These are phyloP conservation scores for Crossocerus cetratus DNA, from an alignment of 2,888 invertebrate species.

Conservation along the genomic window DNA sequence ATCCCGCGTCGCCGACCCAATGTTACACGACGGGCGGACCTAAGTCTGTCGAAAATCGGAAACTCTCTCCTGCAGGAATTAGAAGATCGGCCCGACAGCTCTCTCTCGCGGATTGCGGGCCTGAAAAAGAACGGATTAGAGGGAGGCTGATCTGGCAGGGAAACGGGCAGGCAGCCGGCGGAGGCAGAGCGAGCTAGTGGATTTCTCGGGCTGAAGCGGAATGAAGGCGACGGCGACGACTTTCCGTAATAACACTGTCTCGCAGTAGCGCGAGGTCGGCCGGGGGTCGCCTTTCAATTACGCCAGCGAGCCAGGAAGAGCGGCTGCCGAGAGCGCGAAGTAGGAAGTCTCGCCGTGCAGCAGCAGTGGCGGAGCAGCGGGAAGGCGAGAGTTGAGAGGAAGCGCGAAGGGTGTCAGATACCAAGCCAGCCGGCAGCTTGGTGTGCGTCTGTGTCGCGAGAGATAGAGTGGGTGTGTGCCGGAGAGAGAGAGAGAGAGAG, in stretches of 20 bases:
- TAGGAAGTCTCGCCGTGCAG: neutral
- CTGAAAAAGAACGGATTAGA: too few relatives aligned
- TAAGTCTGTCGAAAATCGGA: neutral
- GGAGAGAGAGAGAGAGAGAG: slow-evolving; percentile 14
- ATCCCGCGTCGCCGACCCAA: slow-evolving; percentile 9
- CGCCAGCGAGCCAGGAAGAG: slow-evolving; percentile 45
- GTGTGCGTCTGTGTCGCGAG: neutral
- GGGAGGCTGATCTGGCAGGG: too few relatives aligned
- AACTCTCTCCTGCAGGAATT: neutral
- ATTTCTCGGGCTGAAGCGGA: slow-evolving; percentile 1
- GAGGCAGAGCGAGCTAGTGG: too few relatives aligned
- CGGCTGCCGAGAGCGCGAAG: slow-evolving; percentile 4
- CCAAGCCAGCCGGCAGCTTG: neutral
- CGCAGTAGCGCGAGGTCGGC: slow-evolving; percentile 20
- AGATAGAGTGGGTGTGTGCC: slow-evolving; percentile 11
- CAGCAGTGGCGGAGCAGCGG: neutral
- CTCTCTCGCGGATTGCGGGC: too few relatives aligned
- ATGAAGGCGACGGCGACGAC: slow-evolving; percentile 23
- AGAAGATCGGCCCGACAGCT: too few relatives aligned
- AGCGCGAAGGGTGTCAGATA: slow-evolving; percentile 25
- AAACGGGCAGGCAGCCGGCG: too few relatives aligned
- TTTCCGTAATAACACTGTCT: slow-evolving; percentile 31
- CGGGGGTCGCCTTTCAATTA: slow-evolving; percentile 55
- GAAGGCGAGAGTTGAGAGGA: slow-evolving; percentile 8
- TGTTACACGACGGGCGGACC: neutral